A percentile compares a stretch with the other conserved stretches of the same genome.
Conservation (phyloP, 2,797 vertebrate species). For the Meriones psammophilus region DNA sequence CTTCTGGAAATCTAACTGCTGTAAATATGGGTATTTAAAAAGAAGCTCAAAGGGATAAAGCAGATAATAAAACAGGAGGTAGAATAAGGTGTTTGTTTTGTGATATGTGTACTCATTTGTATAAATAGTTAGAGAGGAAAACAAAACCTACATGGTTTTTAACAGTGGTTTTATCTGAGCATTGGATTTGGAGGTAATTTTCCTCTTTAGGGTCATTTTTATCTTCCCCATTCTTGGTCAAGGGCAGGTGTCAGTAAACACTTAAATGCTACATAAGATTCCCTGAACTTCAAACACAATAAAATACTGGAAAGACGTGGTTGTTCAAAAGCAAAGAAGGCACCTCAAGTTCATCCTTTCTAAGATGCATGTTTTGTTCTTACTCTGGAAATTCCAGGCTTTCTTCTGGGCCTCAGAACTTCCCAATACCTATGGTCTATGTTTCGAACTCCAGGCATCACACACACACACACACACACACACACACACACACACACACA, state of each 20-base stretch:
- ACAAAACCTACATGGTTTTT: not conserved
- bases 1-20: not conserved
- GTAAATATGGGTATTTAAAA: slow-evolving; percentile 40
- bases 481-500: not conserved
- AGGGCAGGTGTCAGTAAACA: slow-evolving; percentile 8
- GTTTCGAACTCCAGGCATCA: not conserved
- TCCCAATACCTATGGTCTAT: not conserved
- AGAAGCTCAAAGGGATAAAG: not conserved
- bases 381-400: not conserved
- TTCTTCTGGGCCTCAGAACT: not conserved
- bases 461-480: not conserved
- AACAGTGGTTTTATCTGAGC: not conserved
- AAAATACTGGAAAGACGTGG: not conserved
- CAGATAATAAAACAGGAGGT: not conserved
- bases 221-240: slow-evolving; percentile 39
- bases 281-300: slow-evolving; percentile 41
- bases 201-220: not conserved
- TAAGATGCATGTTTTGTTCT: slow-evolving; percentile 25
- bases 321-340: slow-evolving; percentile 51
- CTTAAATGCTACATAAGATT: slow-evolving; percentile 12
- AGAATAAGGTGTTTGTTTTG: not conserved
- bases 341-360: not conserved
- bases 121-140: not conserved
- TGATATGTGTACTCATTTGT: not conserved
- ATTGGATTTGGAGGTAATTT: not conserved